Conservation (phyloP, 2,113 vertebrate genomes). For the Xyrauchen texanus region DNA sequence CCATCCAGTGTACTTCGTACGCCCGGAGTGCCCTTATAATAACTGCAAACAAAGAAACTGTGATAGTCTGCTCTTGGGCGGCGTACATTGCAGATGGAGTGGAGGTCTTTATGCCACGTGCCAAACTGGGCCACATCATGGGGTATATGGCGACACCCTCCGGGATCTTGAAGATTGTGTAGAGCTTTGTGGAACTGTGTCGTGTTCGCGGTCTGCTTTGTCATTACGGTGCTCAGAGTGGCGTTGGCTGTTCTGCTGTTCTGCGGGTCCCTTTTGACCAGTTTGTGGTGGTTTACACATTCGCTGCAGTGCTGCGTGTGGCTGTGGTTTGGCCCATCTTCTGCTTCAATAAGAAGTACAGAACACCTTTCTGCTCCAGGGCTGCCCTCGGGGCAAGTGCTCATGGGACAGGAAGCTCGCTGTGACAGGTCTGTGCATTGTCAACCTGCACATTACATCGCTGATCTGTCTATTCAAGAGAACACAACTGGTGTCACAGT, state of each 20-base stretch:
- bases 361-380: conserved; percentile 76
- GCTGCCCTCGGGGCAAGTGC: conserved; percentile 81
- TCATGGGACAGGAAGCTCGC: conserved; percentile 92
- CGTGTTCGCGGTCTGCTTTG: conserved; percentile 87
- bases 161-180: conserved; percentile 90
- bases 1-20: conserved; percentile 85
- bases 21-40: conserved; percentile 75
- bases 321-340: conserved; percentile 91
- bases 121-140: conserved; percentile 80
- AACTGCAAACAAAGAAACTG: conserved; percentile 79
- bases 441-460: conserved; percentile 83
- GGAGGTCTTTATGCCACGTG: conserved; percentile 83
- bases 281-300: conserved; percentile 81
- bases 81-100: conserved; percentile 73
- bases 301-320: conserved; percentile 80
- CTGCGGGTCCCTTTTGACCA: conserved; percentile 83
- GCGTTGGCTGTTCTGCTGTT: conserved; percentile 73
- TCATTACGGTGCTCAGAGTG: conserved; percentile 79
- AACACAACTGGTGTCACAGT: conserved; percentile 72
- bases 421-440: conserved; percentile 84
- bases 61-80: conserved; percentile 82
- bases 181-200: conserved; percentile 87
- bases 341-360: conserved; percentile 90
- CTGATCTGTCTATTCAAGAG: conserved; percentile 86
- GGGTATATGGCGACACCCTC: conserved; percentile 91